Evolutionary conservation across 1,140 invertebrate genomes (phyloP).

Genomic region (Macrocentrus cingulum): DNA sequence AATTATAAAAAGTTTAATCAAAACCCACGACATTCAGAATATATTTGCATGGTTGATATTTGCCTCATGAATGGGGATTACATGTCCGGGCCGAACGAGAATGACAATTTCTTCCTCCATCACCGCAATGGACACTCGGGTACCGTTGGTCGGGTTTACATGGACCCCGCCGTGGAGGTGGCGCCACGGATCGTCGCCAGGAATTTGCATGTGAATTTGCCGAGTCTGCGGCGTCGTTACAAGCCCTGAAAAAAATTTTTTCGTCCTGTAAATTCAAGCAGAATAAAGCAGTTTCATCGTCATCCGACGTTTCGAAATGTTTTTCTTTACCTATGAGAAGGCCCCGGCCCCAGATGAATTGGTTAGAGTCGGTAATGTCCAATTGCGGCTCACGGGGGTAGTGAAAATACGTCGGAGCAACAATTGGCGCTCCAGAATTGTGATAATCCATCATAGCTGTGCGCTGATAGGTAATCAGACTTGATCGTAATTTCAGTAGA

Average conservation of each 20-base stretch:
- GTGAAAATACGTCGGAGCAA: conserved; percentile 26
- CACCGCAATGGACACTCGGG: conserved; percentile 17
- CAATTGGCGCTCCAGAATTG: conserved; percentile 21
- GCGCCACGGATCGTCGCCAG: conserved; percentile 33
- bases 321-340: conserved; percentile 33
- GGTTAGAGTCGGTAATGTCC: conserved; percentile 4
- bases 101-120: conserved; percentile 28
- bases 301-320: too few species aligned
- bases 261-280: too few species aligned
- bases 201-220: conserved; percentile 34
- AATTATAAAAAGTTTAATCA: conserved; percentile 11
- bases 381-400: conserved; percentile 22
- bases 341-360: conserved; percentile 35
- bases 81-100: conserved; percentile 33
- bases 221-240: conserved; percentile 29
- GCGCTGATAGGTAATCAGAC: conserved; percentile 30
- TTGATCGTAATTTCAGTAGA: conserved; percentile 27
- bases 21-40: conserved; percentile 12
- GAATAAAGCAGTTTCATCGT: too few species aligned
- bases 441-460: conserved; percentile 23
- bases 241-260: conserved; percentile 28
- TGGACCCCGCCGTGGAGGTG: conserved; percentile 29
- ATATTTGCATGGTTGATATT: not conserved
- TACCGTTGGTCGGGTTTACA: conserved; percentile 18
- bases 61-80: conserved; percentile 36